Evolutionary conservation across 2,888 invertebrate species (phyloP), one percentile per base, ranked within the genome.

Genomic region (Brachypalpus laphriformis): DNA sequence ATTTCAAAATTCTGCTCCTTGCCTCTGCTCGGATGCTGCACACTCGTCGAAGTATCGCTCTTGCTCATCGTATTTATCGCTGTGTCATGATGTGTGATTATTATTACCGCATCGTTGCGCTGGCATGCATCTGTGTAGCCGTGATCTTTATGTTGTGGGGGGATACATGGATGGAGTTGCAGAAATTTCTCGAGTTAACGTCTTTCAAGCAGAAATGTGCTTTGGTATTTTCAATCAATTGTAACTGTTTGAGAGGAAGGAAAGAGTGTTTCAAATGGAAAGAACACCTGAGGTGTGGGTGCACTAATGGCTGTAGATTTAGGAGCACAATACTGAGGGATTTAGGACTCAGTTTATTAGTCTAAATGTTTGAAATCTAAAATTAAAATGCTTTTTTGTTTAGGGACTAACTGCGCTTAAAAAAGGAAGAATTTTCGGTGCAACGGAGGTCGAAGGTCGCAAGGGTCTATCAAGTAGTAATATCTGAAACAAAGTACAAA

Each of bases 31-130:
- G 61, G 20, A 74, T 72, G 66, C 66, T 45, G 31, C 6, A 31
- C 34, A 54, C 22, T 37, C 54, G 14, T 25, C 40, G 65, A 37
- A 47, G 77, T 68, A 70, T 61, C 49, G 66, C 20, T 74, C 49
- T 61, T 40, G 66, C 20, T 74, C 49, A 51, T 70, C 63, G 80
- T 16, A 74, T 80, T 70, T 80, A 74, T 59, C 37, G 56, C 70
- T 68, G 56, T 75, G 70, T 65, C 80, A 70, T 80, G 74, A 75
- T 63, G 71, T 78, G 66, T 68, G 78, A 68, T 80, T 74, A 74
- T 83, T 70, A 74, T 80, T 70, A 74, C 80, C 74, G 80, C 80
- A 75, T 63, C 83, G 80, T 56, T 80, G 80, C 74, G 22, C 57
- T 75, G 28, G 74, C 65, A 74, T 83, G 80, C 78, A 78, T 68